Evolutionary conservation across 2,797 vertebrate species (phyloP), one percentile per base, ranked within the genome.

Genomic region (Enteromius mattozi): DNA sequence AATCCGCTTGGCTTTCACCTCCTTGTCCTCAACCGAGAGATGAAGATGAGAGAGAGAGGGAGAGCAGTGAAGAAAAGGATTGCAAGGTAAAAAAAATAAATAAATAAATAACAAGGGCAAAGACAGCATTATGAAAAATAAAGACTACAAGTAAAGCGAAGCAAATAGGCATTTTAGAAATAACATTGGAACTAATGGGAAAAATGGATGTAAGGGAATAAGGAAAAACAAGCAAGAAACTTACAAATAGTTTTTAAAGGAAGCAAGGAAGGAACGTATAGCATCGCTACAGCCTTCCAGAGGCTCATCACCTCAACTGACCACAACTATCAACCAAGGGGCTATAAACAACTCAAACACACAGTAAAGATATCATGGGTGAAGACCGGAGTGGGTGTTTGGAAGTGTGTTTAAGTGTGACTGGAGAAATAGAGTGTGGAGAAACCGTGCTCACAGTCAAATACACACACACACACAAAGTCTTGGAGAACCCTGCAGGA

Each of bases 1-100:
- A 96, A 95, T 95, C 94, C 94, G 92, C 93, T 95, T 95, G 93
- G 91, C 91, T 95, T 95, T 95, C 94, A 94, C 94, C 93, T 95
- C 92, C 94, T 93, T 93, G 93, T 95, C 94, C 94, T 94, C 91
- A 92, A 89, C 86, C 27, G 69, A 89, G 85, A 81, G 66, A 78
- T 72, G 24, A 61, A n/a, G 51, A 35, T 65, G 51, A 66, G 54
- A 40, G 30, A 47, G 88, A 91, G 91, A 88, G 88, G 71, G 87
- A 78, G 86, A 76, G 82, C 82, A 79, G 45, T 51, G 75, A 86
- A 78, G 85, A 86, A 85, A 82, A 83, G 66, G 84, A 81, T 74
- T 61, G 83, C 81, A 69, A 87, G 78, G 77, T 66, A 59, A 21
- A 51, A 47, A n/a, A 14, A 49, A 61, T 59, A 69, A 71, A 74